Evolutionary conservation across 2,888 invertebrate genomes (phyloP).

Genomic region (Neoitamus cyanurus): DNA sequence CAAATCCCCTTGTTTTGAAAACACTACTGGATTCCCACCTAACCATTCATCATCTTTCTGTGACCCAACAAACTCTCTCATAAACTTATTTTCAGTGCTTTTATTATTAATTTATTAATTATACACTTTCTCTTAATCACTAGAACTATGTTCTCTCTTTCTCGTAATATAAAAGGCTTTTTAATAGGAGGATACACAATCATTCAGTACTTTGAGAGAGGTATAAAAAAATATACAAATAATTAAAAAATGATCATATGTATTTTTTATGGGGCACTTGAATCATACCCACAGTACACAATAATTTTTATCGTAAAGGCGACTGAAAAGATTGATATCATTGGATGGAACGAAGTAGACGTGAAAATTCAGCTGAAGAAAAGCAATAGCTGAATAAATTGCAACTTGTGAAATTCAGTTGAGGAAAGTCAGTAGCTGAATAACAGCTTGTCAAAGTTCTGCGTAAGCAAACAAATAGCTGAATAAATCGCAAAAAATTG

Average conservation of each 20-base stretch:
- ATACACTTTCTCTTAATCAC: not conserved
- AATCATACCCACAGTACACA: not conserved
- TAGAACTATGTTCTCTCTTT: not conserved
- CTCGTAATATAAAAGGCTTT: conserved; percentile 28
- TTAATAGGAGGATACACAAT: conserved; percentile 2
- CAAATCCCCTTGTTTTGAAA: no score
- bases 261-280: not conserved
- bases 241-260: not conserved
- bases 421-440: not conserved
- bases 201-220: not conserved
- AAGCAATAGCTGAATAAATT: not conserved
- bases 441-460: not conserved
- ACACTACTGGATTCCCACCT: no score
- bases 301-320: not conserved
- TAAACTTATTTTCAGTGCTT: not conserved
- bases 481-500: not conserved
- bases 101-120: not conserved
- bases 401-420: not conserved
- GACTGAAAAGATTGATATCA: not conserved
- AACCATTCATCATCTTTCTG: no score
- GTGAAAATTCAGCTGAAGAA: not conserved
- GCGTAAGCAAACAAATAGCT: not conserved
- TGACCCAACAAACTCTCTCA: not conserved
- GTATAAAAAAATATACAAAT: conserved; percentile 8
- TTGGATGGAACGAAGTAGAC: not conserved